phyloP scores from a whole-genome alignment of 2,888 invertebrate species.

The Dasysyrphus albostriatus region DNA sequence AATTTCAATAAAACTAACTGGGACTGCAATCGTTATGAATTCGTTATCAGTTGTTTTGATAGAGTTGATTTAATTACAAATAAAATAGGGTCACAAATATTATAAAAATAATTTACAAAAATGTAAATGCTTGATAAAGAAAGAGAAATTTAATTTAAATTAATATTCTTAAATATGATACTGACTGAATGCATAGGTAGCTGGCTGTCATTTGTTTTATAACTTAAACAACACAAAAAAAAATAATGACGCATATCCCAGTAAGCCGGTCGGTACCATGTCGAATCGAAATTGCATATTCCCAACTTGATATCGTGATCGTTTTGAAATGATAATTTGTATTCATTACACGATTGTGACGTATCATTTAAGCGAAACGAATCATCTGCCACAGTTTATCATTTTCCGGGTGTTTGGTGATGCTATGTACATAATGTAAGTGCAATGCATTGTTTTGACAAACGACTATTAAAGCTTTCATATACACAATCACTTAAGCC shows the following conservation, averaged over 20 bases:
- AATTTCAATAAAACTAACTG: neutral
- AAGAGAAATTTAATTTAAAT: neutral
- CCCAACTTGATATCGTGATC: constrained; percentile 25
- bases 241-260: constrained; percentile 22
- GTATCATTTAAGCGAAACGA: constrained; percentile 31
- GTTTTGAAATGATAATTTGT: constrained; percentile 47
- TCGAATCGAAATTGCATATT: constrained; percentile 9
- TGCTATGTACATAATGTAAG: constrained; percentile 3
- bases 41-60: constrained; percentile 30
- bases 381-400: constrained; percentile 39
- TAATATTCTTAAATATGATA: neutral
- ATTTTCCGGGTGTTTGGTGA: constrained; percentile 45
- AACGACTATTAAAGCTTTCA: neutral
- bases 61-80: constrained; percentile 9
- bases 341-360: constrained; percentile 58
- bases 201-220: neutral
- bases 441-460: constrained; percentile 17
- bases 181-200: neutral
- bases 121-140: neutral
- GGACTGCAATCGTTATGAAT: neutral
- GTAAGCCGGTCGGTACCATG: neutral
- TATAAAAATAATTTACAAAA: neutral
- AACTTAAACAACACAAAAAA: neutral
- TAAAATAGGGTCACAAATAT: neutral
- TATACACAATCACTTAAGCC: neutral